Evolutionary conservation across 2,797 vertebrate species (phyloP).

Genomic region (Eulemur rubriventer): DNA sequence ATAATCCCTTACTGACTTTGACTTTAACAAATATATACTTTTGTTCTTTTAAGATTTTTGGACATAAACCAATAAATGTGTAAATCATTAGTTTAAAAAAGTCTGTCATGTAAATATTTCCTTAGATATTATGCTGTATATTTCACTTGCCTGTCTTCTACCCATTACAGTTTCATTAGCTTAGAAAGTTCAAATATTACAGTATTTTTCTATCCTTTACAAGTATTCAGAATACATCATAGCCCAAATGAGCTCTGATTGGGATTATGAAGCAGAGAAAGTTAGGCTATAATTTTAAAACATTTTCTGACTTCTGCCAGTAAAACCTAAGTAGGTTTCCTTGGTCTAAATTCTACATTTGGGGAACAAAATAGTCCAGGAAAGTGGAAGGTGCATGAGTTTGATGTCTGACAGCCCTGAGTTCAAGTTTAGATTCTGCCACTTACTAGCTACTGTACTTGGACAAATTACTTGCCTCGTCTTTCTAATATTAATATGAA

Average conservation of each 20-base stretch:
- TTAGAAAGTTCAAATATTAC: not conserved
- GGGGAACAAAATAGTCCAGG: not conserved
- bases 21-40: not conserved
- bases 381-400: not conserved
- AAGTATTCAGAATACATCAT: not conserved
- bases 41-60: not conserved
- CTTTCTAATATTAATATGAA: not conserved
- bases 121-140: not conserved
- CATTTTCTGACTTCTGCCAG: not conserved
- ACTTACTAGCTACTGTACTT: not conserved
- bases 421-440: not conserved
- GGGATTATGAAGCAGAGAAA: not conserved
- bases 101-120: not conserved
- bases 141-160: not conserved
- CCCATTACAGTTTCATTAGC: not conserved
- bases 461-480: not conserved
- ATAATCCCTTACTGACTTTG: not conserved
- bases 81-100: slow-evolving; percentile 3
- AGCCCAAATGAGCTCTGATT: not conserved
- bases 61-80: not conserved
- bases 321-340: not conserved
- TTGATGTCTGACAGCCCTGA: not conserved
- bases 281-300: not conserved
- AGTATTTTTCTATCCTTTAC: not conserved
- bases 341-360: not conserved